Evolutionary conservation across 2,113 vertebrate genomes (phyloP), one percentile per base, ranked within the genome.

Genomic region (Patagioenas fasciata): DNA sequence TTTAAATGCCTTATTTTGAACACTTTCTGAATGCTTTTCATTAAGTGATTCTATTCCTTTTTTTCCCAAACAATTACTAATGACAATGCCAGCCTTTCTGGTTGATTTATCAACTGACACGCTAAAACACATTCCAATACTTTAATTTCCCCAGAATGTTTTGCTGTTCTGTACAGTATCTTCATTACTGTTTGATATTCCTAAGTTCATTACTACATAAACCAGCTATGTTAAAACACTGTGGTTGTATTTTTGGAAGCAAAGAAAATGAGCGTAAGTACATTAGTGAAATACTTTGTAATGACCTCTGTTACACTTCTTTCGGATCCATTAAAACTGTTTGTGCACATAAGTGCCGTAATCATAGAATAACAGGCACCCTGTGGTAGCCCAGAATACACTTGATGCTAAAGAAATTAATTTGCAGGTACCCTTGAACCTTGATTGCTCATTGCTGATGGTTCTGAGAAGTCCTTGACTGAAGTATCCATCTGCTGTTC

Each of bases 191-290:
- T 71, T 95, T 72, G 71, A 56, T 94, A 88, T 89, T 96, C 73
- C 29, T 9, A 47, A 69, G 13, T 20, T 95, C 78, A 74, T 95
- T 96, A 86, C 90, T 44, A 26, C 93, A 93, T 90, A 74, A 94
- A 62, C 66, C 62, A 88, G 47, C 85, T 89, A 95, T 94, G 94
- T 87, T 96, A 83, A 95, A 94, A 92, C 32, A 79, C 57, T 32
- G n/a, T 23, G 78, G 50, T 31, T 85, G 62, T 96, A 95, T 96
- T 97, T 97, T 96, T 94, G 80, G 92, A 96, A 96, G 79, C 70
- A 58, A 48, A 84, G 91, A 57, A 65, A 66, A 94, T 60, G 64
- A 80, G 44, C 70, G 53, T 69, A 34, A 91, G 70, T 93, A 50
- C 94, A 84, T 79, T 84, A 92, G 73, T 24, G 84, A 77, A 93